Base-by-base conservation (phyloP, 1,140 invertebrate genomes). In the Cydia strobilella region DNA sequence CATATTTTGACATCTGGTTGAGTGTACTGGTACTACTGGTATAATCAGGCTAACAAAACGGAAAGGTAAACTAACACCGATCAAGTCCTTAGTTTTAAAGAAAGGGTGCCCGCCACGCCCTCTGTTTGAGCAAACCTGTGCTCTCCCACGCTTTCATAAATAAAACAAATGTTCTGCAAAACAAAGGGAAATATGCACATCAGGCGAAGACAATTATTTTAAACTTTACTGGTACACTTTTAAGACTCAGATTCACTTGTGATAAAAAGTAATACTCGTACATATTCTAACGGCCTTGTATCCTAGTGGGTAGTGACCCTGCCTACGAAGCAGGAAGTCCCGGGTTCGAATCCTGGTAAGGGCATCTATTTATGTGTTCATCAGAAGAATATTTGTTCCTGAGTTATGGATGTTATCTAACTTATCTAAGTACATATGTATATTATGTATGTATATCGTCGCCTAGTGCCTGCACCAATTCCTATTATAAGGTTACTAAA, bases 111-210 rank as follows among this genome's bases (percentile, higher is more conserved):
- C 27, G 65, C 31, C 25, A 31, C 65, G 65, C 65, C 65, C 27
- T 69, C 65, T 69, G 65, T 69, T 69, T 35, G 31, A 65, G 63
- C 65, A 42, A 20, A 69, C 25, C 65, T 69, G 65, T 31, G n/a
- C 27, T 35, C n/a, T 69, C 65, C 65, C 65, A 69, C 65, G 65
- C 27, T 18, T 69, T 9, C 31, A 42, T 69, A 42, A 69, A 69
- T 69, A 69, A 69, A n/a, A 69, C 15, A 35, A 20, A 69, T 23
- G 54, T 23, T 23, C 54, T 59, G 54, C 20, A 59, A 59, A 59
- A 59, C 54, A 59, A 59, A 59, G 54, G 2, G 9, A 59, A 59
- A 23, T 59, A 59, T 59, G 54, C 54, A 23, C 9, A 23, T 20
- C 54, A 12, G 20, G 7, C 20, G n/a, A 59, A 59, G 20, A 5